Evolutionary conservation across 2,888 invertebrate species (phyloP), one percentile per base, ranked within the genome.

Genomic region (Ecliptopera silaceata): DNA sequence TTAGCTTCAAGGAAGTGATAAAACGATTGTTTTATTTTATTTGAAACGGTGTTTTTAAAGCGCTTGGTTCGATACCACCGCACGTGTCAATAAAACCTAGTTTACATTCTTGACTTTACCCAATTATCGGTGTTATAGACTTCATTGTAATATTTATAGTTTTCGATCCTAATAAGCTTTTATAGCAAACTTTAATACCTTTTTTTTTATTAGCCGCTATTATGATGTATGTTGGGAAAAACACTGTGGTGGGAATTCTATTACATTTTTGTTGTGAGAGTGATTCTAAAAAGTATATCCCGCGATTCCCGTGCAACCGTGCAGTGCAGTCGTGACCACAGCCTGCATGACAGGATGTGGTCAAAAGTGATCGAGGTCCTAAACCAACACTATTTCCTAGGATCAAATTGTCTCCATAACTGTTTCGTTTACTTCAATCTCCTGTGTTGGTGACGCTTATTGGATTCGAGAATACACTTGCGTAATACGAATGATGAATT

Each of bases 271-370:
- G 29, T 50, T 56, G 49, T 63, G 54, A 48, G 52, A 57, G 47
- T 39, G 47, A 60, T 58, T 62, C 56, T 49, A 58, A 59, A 64
- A 61, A 65, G 61, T 64, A 64, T 34, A 56, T 56, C 59, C 61
- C 60, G 51, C 61, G 63, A 59, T 61, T 64, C 67, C 64, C 41
- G 58, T 63, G 57, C 55, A 58, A 60, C 64, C 41, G 58, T 63
- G 57, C 55, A 58, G 61, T 61, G 59, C 50, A 59, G 64, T 65
- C 48, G 61, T 57, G 64, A 75, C 74, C 74, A 63, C 77, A 74
- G 56, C 42, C 64, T 66, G 62, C 56, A 68, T 64, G 67, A 64
- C 74, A 70, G 77, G 79, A 79, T 79, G 79, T 68, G 79, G 79
- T 77, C 65, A 62, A 60, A 64, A 68, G 60, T 69, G 70, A 72